Evolutionary conservation across 2,888 invertebrate genomes (phyloP).

Genomic region (Pandemis heparana): DNA sequence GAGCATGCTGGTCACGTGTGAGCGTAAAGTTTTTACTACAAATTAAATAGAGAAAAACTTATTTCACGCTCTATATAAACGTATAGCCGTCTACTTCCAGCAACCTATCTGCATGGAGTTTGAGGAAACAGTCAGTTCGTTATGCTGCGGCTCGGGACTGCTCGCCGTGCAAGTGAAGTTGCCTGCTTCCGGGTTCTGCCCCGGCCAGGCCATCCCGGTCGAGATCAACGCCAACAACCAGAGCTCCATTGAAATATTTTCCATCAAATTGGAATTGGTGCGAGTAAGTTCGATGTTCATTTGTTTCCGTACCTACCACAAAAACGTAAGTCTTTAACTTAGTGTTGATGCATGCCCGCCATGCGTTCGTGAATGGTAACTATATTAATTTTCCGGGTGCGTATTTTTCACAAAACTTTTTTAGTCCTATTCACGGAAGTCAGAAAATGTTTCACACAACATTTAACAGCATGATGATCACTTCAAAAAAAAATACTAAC

Average conservation of each 20-base stretch:
- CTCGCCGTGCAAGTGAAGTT: constrained; percentile 53
- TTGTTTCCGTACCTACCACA: background rate
- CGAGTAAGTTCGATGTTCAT: constrained; percentile 52
- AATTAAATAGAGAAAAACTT: no score
- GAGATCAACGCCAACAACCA: constrained; percentile 57
- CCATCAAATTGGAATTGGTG: constrained; percentile 61
- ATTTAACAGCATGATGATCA: no score
- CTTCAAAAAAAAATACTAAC: no score
- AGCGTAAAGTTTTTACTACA: no score
- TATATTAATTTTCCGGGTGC: no score
- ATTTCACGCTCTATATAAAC: background rate
- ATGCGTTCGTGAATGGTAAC: no score
- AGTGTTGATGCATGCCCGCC: no score
- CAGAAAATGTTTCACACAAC: no score
- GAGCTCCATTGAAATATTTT: constrained; percentile 59
- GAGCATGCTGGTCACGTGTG: no score
- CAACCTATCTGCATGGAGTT: constrained; percentile 63
- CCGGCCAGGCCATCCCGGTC: constrained; percentile 65
- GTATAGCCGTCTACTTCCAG: constrained; percentile 49
- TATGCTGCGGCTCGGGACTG: constrained; percentile 54
- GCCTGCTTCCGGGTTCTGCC: constrained; percentile 64
- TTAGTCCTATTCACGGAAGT: no score
- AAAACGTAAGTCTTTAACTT: no score
- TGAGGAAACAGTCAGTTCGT: constrained; percentile 62
- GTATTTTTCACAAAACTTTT: no score